Conservation (phyloP, 2,113 vertebrate genomes). For the Nibea albiflora region DNA sequence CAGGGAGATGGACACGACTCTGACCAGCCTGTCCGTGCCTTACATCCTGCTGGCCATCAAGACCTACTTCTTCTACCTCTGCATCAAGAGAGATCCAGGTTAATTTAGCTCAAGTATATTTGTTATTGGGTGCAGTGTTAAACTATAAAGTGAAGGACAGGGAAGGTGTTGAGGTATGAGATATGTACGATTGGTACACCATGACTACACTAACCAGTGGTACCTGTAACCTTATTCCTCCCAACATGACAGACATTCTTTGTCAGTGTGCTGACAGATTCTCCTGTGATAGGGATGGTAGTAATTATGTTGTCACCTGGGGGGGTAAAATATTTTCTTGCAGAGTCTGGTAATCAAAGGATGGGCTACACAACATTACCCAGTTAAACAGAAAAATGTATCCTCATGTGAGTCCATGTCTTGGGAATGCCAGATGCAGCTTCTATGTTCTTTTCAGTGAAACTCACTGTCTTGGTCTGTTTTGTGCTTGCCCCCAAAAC, state of each 20-base stretch:
- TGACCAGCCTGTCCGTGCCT: constrained; percentile 86
- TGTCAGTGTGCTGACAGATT: background rate
- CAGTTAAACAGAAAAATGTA: background rate
- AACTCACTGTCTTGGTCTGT: background rate
- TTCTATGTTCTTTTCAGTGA: background rate
- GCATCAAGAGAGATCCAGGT: constrained; percentile 91
- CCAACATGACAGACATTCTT: background rate
- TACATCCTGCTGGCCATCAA: constrained; percentile 88
- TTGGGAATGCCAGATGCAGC: background rate
- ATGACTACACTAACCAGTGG: no score
- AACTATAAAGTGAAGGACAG: background rate
- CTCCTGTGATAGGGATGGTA: background rate
- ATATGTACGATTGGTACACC: no score
- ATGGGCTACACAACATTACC: background rate
- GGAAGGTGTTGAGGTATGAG: no score
- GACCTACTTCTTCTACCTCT: constrained; percentile 87
- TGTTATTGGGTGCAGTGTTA: background rate
- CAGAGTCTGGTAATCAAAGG: background rate
- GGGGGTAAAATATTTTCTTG: background rate
- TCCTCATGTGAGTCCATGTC: background rate
- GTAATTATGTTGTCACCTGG: constrained; percentile 1
- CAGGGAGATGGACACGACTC: constrained; percentile 88
- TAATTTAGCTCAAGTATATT: background rate
- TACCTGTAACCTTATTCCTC: background rate
- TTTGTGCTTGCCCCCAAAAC: background rate